These are phyloP conservation scores for Megaustenia siamemsis DNA, from an alignment of 2,888 invertebrate genomes.

Conservation along the genomic window DNA sequence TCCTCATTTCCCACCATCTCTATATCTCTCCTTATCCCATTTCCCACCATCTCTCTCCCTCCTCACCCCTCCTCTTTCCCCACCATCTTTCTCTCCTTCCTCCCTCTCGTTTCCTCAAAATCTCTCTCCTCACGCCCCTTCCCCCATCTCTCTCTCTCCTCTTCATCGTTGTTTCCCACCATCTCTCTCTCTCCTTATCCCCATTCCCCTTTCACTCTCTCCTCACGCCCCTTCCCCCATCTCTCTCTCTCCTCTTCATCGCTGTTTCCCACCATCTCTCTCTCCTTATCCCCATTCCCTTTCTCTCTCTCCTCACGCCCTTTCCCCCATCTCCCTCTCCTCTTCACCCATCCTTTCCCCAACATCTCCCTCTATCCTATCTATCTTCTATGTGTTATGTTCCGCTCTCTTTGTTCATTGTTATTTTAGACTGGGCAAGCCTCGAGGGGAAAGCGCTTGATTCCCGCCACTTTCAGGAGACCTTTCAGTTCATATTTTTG, in stretches of 20 bases:
- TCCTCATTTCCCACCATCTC: no score
- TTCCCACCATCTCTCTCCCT: no score
- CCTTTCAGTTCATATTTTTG: background rate
- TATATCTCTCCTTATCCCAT: no score
- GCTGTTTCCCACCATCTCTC: no score
- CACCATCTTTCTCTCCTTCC: background rate
- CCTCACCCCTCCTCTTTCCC: no score
- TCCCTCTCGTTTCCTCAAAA: background rate
- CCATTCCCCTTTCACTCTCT: background rate
- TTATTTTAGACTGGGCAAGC: background rate
- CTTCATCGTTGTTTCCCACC: background rate
- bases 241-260: background rate
- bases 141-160: background rate
- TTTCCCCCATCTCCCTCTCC: no score
- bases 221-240: background rate
- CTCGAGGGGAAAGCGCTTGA: background rate
- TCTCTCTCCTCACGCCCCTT: background rate
- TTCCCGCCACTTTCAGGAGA: background rate
- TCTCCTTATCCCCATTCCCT: no score
- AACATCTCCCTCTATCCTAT: background rate
- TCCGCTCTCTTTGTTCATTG: slow-evolving; percentile 1
- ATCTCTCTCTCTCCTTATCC: background rate
- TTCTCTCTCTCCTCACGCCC: no score
- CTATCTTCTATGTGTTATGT: background rate
- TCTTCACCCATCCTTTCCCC: background rate